Evolutionary conservation across 2,888 invertebrate species (phyloP), one percentile per base, ranked within the genome.

Genomic region (Vesta saturnalis): DNA sequence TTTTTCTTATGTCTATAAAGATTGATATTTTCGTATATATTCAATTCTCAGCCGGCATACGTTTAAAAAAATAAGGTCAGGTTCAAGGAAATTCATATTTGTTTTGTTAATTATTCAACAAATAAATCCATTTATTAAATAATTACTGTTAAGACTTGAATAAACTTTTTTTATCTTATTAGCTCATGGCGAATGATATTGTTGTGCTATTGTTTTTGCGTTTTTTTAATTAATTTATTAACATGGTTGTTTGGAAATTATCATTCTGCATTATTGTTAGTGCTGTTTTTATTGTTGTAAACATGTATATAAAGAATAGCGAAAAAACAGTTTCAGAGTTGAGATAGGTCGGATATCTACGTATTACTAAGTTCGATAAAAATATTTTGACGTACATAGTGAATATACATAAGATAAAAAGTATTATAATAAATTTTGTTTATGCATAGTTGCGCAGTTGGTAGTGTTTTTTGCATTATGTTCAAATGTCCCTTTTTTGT

Each of bases 341-440:
- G 67, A 67, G 67, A 67, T 67, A 67, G 67, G 67, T 67, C 67
- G 62, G 66, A 60, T 43, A 16, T 47, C 22, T 54, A 55, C 54
- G 59, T 39, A 39, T 58, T 52, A 52, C 52, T 19, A 52, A 10
- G 52, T n/a, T n/a, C 18, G 52, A 52, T 52, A 52, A 19, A 52
- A 52, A 12, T 52, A 52, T 52, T 39, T 52, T 52, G 52, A 52
- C 52, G 52, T 52, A 52, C 15, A 8, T 5, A 5, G 47, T 47
- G 47, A 47, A 47, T 47, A 47, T 15, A 47, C 18, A 21, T 12
- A 52, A 52, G 52, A 52, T 52, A 52, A 52, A 8, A 12, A 19
- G 23, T 14, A 54, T n/a, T n/a, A 10, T 1, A 39, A 39, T 39
- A 8, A 61, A 62, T 62, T 55, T 55, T 6, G 19, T 62, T 62